A percentile compares a stretch with the other conserved stretches of the same genome.
Conservation (phyloP, 2,888 invertebrate species). For the Terebella lapidaria region DNA sequence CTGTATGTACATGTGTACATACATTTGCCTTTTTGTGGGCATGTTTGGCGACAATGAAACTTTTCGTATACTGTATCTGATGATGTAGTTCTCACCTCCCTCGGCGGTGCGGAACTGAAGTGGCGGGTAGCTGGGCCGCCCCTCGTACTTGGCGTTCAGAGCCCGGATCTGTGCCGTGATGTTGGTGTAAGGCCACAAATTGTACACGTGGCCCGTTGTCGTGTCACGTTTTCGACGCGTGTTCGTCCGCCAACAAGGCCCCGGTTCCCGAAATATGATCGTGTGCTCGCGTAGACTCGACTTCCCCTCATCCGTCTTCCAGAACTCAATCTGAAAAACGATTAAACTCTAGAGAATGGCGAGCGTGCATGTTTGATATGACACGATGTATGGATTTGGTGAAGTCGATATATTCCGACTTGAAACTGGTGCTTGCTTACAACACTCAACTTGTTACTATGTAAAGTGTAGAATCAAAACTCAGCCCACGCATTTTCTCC, state of each 20-base stretch:
- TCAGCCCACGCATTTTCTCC: too few relatives aligned
- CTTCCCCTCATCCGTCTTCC: slow-evolving; percentile 21
- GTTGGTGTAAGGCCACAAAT: slow-evolving; percentile 30
- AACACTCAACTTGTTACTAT: too few relatives aligned
- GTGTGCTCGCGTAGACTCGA: slow-evolving; percentile 24
- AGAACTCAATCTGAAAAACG: slow-evolving; percentile 25
- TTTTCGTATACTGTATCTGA: too few relatives aligned
- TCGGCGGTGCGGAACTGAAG: slow-evolving; percentile 25
- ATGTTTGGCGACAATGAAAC: too few relatives aligned
- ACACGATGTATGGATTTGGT: too few relatives aligned
- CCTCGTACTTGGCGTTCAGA: slow-evolving; percentile 27
- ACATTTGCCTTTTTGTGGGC: too few relatives aligned
- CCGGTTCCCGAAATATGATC: slow-evolving; percentile 26
- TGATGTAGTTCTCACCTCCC: slow-evolving; percentile 30
- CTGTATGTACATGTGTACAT: too few relatives aligned
- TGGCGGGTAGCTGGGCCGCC: slow-evolving; percentile 21
- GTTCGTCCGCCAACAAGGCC: slow-evolving; percentile 18
- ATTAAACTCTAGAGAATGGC: too few relatives aligned
- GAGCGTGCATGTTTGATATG: too few relatives aligned
- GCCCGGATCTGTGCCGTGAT: slow-evolving; percentile 27
- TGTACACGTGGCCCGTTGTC: slow-evolving; percentile 26
- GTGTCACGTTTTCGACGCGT: slow-evolving; percentile 11
- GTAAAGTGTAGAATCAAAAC: too few relatives aligned
- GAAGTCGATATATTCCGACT: too few relatives aligned
- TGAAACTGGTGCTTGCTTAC: too few relatives aligned